Conservation (phyloP, 2,113 vertebrate species). For the Rhynchopsitta pachyrhyncha region DNA sequence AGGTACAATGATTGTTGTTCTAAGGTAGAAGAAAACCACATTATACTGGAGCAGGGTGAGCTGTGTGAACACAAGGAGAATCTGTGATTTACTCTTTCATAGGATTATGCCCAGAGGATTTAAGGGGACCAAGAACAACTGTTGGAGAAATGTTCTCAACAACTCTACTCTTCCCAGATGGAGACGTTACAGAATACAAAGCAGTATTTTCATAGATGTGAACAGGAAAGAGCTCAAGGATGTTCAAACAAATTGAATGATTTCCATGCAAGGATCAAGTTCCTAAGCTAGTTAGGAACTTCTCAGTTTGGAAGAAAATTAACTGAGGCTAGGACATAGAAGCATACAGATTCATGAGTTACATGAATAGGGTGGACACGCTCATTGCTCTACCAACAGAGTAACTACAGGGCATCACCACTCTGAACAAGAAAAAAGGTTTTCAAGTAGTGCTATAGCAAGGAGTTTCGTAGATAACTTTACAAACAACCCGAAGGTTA, state of each 20-base stretch:
- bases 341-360: neutral
- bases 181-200: neutral
- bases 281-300: neutral
- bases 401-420: neutral
- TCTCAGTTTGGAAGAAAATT: neutral
- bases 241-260: neutral
- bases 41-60: neutral
- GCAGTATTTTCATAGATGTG: neutral
- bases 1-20: neutral
- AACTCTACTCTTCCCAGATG: neutral
- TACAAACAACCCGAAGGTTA: conserved; percentile 18
- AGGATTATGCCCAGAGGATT: neutral
- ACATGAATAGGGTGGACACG: neutral
- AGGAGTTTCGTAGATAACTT: neutral
- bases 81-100: neutral
- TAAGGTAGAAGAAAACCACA: neutral
- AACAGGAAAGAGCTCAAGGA: neutral
- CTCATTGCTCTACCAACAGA: neutral
- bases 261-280: neutral
- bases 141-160: neutral
- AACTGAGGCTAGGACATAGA: neutral
- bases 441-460: neutral
- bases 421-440: neutral
- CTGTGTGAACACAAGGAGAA: neutral
- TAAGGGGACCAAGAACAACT: neutral